phyloP scores from a whole-genome alignment of 2,888 invertebrate species.

The Sinopyrophorus schimmeli region DNA sequence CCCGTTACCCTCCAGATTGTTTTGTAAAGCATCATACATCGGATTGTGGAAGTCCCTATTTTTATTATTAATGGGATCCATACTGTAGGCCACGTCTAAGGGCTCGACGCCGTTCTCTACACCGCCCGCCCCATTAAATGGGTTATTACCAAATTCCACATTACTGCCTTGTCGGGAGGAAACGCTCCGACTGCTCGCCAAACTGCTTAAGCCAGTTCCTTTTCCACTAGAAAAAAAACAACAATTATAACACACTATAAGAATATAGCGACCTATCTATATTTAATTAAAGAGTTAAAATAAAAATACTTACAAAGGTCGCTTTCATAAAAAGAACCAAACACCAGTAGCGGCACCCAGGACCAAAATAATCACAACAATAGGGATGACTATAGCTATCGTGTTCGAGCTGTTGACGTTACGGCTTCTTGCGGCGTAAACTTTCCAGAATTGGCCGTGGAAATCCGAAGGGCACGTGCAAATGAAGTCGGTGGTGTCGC shows the following conservation, averaged over 20 bases:
- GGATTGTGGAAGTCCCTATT: slow-evolving; percentile 96
- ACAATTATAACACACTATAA: slow-evolving; percentile 2
- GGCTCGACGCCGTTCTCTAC: slow-evolving; percentile 60
- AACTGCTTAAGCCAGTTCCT: slow-evolving; percentile 74
- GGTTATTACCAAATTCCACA: slow-evolving; percentile 78
- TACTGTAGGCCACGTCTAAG: slow-evolving; percentile 76
- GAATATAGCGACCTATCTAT: not conserved
- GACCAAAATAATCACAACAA: slow-evolving; percentile 76
- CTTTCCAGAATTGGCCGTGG: slow-evolving; percentile 74
- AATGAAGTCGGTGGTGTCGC: slow-evolving; percentile 59
- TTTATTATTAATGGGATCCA: slow-evolving; percentile 77
- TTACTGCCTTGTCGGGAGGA: slow-evolving; percentile 93
- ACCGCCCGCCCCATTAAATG: slow-evolving; percentile 61
- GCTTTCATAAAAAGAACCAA: slow-evolving; percentile 79
- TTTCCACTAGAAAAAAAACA: slow-evolving; percentile 77
- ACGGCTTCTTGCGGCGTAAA: slow-evolving; percentile 63
- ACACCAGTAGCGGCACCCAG: slow-evolving; percentile 74
- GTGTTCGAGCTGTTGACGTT: slow-evolving; percentile 62
- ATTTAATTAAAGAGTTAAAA: not conserved
- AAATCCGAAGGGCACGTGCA: slow-evolving; percentile 78
- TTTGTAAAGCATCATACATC: slow-evolving; percentile 91
- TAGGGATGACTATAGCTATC: slow-evolving; percentile 79
- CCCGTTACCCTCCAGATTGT: slow-evolving; percentile 62
- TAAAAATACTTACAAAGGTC: slow-evolving; percentile 74
- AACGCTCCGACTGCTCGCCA: slow-evolving; percentile 87